These are phyloP conservation scores for Acromyrmex heyeri DNA, from an alignment of 1,140 invertebrate genomes.

Conservation along the genomic window DNA sequence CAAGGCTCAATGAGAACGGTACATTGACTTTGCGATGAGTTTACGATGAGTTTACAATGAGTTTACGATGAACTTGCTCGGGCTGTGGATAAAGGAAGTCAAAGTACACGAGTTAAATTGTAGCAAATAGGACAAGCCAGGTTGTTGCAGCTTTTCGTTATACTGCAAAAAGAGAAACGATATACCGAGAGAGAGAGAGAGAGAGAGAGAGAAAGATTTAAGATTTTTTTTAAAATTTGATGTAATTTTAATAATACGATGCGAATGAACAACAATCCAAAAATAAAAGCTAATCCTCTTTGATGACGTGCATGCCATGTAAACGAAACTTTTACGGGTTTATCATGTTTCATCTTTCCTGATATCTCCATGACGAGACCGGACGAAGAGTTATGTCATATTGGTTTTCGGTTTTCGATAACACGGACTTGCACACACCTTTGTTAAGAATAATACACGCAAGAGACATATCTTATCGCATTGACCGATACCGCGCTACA, in stretches of 20 bases:
- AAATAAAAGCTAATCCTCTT: slow-evolving; percentile 30
- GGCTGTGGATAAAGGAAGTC: slow-evolving; percentile 6
- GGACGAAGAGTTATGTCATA: slow-evolving; percentile 59
- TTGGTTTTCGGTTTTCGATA: slow-evolving; percentile 44
- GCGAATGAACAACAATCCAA: not conserved
- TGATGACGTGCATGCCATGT: not conserved
- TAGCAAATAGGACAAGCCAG: not conserved
- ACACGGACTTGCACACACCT: not conserved
- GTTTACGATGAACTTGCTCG: slow-evolving; percentile 25
- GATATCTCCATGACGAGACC: slow-evolving; percentile 23
- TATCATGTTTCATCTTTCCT: slow-evolving; percentile 23
- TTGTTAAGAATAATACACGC: slow-evolving; percentile 11
- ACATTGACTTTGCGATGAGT: slow-evolving; percentile 33
- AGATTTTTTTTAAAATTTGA: not conserved
- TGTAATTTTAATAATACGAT: not conserved
- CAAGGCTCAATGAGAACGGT: not conserved
- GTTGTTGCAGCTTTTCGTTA: not conserved
- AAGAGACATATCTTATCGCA: not conserved
- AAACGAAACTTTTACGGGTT: slow-evolving; percentile 60
- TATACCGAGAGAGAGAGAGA: no score
- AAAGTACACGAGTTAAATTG: slow-evolving; percentile 20
- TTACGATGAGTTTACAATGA: slow-evolving; percentile 48
- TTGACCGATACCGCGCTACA: slow-evolving; percentile 14
- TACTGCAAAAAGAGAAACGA: not conserved
- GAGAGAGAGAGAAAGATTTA: no score